Base-by-base conservation (phyloP, 2,888 invertebrate species). In the Brachyptera risi region DNA sequence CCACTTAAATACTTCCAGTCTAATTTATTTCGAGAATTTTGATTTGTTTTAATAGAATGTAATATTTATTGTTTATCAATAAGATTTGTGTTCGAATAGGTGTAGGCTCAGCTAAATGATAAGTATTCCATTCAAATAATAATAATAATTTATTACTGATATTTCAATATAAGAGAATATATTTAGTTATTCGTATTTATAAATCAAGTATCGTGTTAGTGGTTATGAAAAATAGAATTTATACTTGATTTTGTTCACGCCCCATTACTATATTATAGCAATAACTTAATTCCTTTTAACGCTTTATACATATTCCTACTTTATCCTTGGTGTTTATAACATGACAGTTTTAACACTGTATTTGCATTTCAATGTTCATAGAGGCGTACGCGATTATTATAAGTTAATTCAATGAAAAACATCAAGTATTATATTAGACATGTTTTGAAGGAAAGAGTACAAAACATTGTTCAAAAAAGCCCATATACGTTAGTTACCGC, bases 121-220 rank as follows among this genome's bases (percentile, higher is more conserved):
- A 5, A 11, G 31, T 31, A n/a, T 31, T 31, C 31, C 31, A 31
- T 31, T 31, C 31, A 11, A 7, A 7, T 7, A 31, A 31, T 31
- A 31, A 31, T 31, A 7, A 31, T 31, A 31, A 31, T 31, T 31
- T 31, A 31, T 31, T 31, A 31, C 7, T 47, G 47, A 47, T 47
- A 47, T 47, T 21, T 47, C 47, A 47, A 47, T 47, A 47, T 24
- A n/a, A 47, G 21, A 42, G 42, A 21, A 47, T 21, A 47, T 47
- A 21, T 47, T n/a, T n/a, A n/a, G n/a, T n/a, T n/a, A n/a, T n/a
- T 21, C 23, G 24, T 21, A 15, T 31, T 11, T 21, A 47, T 47
- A 47, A 47, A 47, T 47, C 47, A 47, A 47, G 47, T n/a, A 47
- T 23, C 24, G 47, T 47, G 21, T 47, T 3, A 47, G 24, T 47